Base-by-base conservation (phyloP, 2,888 invertebrate genomes). In the Nycteola revayana region DNA sequence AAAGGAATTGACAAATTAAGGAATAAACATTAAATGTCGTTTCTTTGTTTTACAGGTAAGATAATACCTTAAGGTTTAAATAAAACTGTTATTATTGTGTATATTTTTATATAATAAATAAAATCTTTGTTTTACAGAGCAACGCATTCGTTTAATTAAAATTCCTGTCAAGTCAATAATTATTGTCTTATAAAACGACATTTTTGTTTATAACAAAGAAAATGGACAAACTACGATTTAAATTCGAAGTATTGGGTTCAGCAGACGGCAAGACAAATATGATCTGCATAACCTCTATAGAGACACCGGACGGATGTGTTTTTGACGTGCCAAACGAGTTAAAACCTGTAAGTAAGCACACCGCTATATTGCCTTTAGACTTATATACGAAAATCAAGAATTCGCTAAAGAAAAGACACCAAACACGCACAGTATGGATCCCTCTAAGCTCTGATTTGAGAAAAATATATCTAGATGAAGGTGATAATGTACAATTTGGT, bases 221-320 rank as follows among this genome's bases (percentile, higher is more conserved):
- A 1, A 37, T 32, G 30, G 36, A 36, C 1, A 23, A 26, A 7
- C 32, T 52, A n/a, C 24, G 23, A 7, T 35, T 44, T 42, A 24
- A 37, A 29, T 49, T 52, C 37, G 1, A 4, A 14, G 40, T 54
- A 1, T 44, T 39, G 30, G 0, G 30, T 7, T 1, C 50, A 28
- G 6, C 24, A 24, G 56, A 56, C 23, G 49, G 43, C 36, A 53
- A 50, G 36, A 32, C 50, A 34, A 52, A 59, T 7, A 26, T 42
- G 1, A 39, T 53, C 2, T 42, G 43, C 34, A 50, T 58, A 49
- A 50, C 50, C 29, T 51, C 50, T 31, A 49, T 57, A 26, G 32
- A 10, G 0, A 52, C 49, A 32, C 28, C 28, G 7, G 29, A 46
- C 23, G 41, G 32, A 9, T 18, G 35, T 3, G 25, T 24, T 31